Evolutionary conservation across 2,888 invertebrate species (phyloP), one percentile per base, ranked within the genome.

Genomic region (Mystacides longicornis): DNA sequence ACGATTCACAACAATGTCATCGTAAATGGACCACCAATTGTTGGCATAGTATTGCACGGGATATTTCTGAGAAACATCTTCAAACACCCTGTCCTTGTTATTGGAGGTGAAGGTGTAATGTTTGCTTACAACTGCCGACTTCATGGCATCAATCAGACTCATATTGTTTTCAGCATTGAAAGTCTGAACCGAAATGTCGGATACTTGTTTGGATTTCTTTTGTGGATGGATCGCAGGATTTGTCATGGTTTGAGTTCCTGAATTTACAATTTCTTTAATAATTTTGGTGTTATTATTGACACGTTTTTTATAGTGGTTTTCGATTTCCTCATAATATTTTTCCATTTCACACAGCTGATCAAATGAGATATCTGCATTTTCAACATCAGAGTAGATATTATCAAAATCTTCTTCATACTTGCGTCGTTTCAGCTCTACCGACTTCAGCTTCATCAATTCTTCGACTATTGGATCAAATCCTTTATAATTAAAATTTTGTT

Each of bases 11-110:
- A 77, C 56, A 0, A 77, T 65, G 20, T 75, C 75, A 58, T 76
- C 74, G 65, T 77, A 77, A 1, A 77, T 77, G 0, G 67, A 63
- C 77, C 77, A 77, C 77, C 77, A 77, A 52, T 77, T 77, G 62
- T 77, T 77, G 0, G 77, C 77, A 64, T 77, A 77, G 56, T 75
- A 77, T 58, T 77, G 68, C 43, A 66, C 60, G 0, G 77, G 77
- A 56, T 77, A 77, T 0, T 74, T 73, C 1, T 72, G 62, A 0
- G 73, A 75, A 23, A 77, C 56, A 49, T 76, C 75, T 23, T 71
- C 54, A 14, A 53, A n/a, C 18, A 19, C 18, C 18, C 49, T 37
- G 20, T 21, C 20, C 3, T 7, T 14, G 16, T 43, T 43, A 7
- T 7, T 23, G 21, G 27, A 47, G n/a, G 23, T 46, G 3, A 19